phyloP scores from a whole-genome alignment of 2,113 vertebrate genomes.

The Falcunculus frontatus region DNA sequence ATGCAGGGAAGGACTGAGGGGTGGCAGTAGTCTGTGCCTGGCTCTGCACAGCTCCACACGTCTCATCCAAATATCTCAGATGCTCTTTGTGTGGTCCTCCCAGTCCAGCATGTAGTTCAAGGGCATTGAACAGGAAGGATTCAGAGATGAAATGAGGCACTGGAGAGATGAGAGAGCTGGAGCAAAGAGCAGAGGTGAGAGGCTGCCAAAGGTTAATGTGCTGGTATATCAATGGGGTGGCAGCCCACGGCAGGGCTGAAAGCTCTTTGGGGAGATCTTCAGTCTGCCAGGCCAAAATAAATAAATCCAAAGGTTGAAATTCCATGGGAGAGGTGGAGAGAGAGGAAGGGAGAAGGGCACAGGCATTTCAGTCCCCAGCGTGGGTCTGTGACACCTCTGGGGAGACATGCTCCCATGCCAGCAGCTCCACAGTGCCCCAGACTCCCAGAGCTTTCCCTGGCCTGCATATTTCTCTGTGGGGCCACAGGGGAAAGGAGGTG shows the following conservation, averaged over 20 bases:
- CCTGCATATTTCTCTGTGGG: background rate
- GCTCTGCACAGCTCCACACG: background rate
- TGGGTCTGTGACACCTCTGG: accelerated
- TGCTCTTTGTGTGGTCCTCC: background rate
- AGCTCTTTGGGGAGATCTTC: background rate
- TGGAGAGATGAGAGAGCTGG: background rate
- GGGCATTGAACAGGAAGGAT: background rate
- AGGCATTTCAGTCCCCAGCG: accelerated
- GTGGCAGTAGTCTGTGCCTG: background rate
- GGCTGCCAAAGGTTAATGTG: background rate
- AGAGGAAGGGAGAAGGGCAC: background rate
- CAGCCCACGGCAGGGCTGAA: background rate
- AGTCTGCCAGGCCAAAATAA: background rate
- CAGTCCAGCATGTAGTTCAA: background rate
- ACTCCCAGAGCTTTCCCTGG: background rate
- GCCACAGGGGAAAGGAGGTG: accelerated
- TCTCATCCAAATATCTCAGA: background rate
- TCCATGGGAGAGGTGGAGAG: background rate
- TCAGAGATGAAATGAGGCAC: background rate
- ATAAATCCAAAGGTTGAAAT: constrained; percentile 1
- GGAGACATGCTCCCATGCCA: background rate
- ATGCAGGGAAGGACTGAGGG: background rate
- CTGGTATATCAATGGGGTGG: background rate
- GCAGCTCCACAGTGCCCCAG: background rate
- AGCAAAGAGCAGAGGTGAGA: background rate